Percentiles rank a stretch among this genome's conserved stretches.
Conservation (phyloP, 2,888 invertebrate species). For the Ormyrus thymus region DNA sequence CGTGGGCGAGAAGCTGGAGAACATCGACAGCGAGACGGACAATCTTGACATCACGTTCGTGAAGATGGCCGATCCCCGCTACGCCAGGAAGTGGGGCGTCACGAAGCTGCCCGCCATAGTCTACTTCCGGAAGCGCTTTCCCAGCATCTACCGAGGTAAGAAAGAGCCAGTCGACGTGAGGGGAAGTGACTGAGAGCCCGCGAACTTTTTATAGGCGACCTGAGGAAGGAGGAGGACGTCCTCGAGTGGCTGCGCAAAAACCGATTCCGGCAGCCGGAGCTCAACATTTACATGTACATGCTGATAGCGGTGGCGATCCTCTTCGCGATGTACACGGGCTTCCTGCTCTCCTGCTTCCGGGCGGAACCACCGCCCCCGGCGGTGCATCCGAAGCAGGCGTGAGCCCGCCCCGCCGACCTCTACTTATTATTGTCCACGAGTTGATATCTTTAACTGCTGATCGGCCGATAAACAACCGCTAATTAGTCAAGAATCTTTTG, state of each 20-base stretch:
- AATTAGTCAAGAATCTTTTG: not conserved
- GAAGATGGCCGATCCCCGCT: constrained; percentile 93
- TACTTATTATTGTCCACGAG: not conserved
- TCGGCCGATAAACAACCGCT: not conserved
- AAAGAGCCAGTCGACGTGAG: no score
- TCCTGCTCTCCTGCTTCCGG: constrained; percentile 92
- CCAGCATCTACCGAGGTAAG: constrained; percentile 92
- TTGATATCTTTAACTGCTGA: not conserved
- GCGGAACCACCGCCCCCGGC: constrained; percentile 80
- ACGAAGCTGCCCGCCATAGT: constrained; percentile 93
- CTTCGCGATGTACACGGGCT: constrained; percentile 92
- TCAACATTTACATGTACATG: constrained; percentile 96
- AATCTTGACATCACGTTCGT: constrained; percentile 96
- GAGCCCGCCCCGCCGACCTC: constrained; percentile 65
- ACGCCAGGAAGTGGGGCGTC: constrained; percentile 95
- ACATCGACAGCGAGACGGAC: constrained; percentile 96
- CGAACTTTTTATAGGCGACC: constrained; percentile 80
- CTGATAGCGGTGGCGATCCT: constrained; percentile 89
- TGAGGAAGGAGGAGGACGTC: constrained; percentile 89
- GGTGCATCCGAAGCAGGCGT: constrained; percentile 82
- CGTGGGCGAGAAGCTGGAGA: constrained; percentile 91
- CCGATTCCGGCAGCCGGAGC: constrained; percentile 92
- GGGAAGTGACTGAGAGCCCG: not conserved
- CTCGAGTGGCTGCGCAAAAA: constrained; percentile 95
- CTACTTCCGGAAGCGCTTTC: constrained; percentile 93